A percentile compares a stretch with the other conserved stretches of the same genome.
These are phyloP conservation scores for Ligdia adustata DNA, from an alignment of 2,888 invertebrate genomes.

Conservation along the genomic window DNA sequence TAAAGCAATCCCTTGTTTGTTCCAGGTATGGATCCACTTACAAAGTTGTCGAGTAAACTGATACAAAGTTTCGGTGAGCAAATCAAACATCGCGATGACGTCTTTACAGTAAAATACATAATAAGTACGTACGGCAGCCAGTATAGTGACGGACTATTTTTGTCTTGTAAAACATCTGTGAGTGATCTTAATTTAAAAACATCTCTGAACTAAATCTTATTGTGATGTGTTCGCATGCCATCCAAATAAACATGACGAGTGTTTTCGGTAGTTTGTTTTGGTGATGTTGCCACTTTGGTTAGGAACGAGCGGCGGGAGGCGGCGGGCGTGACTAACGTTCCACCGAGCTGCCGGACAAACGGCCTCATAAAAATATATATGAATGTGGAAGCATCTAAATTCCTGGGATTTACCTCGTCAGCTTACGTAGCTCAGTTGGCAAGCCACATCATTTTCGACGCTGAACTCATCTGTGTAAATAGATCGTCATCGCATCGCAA, in stretches of 20 bases:
- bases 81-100: not conserved
- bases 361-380: constrained; percentile 24
- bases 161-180: too few species aligned
- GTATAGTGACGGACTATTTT: too few species aligned
- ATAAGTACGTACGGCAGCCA: too few species aligned
- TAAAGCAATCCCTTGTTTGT: constrained; percentile 32
- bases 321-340: constrained; percentile 23
- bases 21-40: constrained; percentile 32
- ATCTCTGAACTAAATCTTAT: not conserved
- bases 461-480: constrained; percentile 39
- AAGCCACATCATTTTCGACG: constrained; percentile 5
- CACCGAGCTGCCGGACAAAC: constrained; percentile 13
- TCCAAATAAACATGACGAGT: constrained; percentile 30
- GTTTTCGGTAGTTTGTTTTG: constrained; percentile 14
- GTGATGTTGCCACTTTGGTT: constrained; percentile 19
- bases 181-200: too few species aligned
- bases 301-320: constrained; percentile 2
- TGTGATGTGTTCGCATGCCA: constrained; percentile 11
- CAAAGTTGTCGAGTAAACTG: constrained; percentile 21
- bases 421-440: constrained; percentile 18
- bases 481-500: constrained; percentile 29
- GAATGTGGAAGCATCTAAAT: constrained; percentile 22
- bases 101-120: not conserved
- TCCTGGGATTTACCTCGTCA: constrained; percentile 31
- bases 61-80: constrained; percentile 15